A percentile compares a stretch with the other conserved stretches of the same genome.
Evolutionary conservation across 2,113 vertebrate genomes (phyloP).

Genomic region (Cheirogaleus medius): DNA sequence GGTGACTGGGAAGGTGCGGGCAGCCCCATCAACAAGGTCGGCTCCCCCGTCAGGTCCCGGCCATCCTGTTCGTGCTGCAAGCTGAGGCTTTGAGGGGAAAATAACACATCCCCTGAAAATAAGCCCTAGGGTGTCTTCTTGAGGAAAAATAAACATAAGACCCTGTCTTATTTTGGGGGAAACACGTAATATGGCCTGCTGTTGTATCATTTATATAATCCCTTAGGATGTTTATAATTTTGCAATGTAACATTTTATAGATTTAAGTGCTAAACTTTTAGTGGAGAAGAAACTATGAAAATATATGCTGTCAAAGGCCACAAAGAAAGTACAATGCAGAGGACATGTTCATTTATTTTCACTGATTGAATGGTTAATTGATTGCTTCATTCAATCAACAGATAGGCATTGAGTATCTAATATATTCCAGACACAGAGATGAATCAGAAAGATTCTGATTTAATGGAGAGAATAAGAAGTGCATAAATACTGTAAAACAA

Average conservation of each 20-base stretch:
- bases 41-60: too few relatives aligned
- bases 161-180: too few relatives aligned
- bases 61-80: too few relatives aligned
- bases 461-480: slow-evolving; percentile 1
- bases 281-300: slow-evolving; percentile 11
- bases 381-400: neutral
- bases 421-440: neutral
- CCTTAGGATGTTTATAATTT: neutral
- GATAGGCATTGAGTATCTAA: neutral
- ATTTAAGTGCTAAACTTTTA: neutral
- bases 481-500: neutral
- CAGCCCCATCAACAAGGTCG: too few relatives aligned
- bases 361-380: neutral
- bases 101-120: too few relatives aligned
- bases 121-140: too few relatives aligned
- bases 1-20: too few relatives aligned
- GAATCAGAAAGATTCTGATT: slow-evolving; percentile 11
- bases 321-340: neutral
- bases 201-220: neutral
- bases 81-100: too few relatives aligned
- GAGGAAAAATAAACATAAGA: too few relatives aligned
- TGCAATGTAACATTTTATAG: neutral
- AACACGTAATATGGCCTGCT: neutral
- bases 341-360: neutral
- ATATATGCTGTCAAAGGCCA: neutral